These are phyloP conservation scores for Hippocampus mohnikei DNA, from an alignment of 2,113 vertebrate genomes.

Conservation along the genomic window DNA sequence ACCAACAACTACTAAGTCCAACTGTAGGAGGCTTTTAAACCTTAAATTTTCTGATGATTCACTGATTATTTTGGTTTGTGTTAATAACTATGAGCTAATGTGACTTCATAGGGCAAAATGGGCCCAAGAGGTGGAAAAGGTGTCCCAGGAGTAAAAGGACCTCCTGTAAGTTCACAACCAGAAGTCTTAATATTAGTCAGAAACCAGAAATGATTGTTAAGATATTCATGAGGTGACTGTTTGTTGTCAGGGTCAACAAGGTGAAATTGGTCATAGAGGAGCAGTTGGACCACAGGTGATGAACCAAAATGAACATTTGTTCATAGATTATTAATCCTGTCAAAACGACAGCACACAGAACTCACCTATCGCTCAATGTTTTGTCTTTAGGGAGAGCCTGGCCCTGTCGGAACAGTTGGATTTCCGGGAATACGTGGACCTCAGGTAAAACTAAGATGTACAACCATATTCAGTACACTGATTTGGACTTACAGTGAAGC, in stretches of 20 bases:
- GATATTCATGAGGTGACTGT: not conserved
- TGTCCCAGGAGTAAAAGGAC: constrained; percentile 66
- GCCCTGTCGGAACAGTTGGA: constrained; percentile 55
- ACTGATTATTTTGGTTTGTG: not conserved
- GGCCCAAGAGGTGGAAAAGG: constrained; percentile 65
- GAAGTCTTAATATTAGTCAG: not conserved
- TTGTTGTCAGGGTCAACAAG: constrained; percentile 66
- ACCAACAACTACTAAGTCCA: not conserved
- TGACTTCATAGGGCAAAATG: constrained; percentile 55
- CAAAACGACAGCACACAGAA: not conserved
- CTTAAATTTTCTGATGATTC: not conserved
- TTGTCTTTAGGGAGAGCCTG: constrained; percentile 63
- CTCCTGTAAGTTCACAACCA: constrained; percentile 61
- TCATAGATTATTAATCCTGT: not conserved
- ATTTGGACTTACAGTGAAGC: not conserved
- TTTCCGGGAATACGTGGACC: constrained; percentile 62
- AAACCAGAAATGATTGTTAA: not conserved
- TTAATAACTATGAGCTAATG: not conserved
- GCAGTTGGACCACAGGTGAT: constrained; percentile 58
- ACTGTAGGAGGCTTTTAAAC: not conserved
- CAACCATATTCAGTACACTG: not conserved
- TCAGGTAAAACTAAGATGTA: constrained; percentile 57
- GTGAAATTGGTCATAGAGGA: constrained; percentile 59
- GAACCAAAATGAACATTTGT: not conserved
- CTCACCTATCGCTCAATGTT: not conserved